Percentiles rank a stretch among this genome's conserved stretches.
Conservation (phyloP, 2,113 vertebrate genomes). For the Callocephalon fimbriatum region DNA sequence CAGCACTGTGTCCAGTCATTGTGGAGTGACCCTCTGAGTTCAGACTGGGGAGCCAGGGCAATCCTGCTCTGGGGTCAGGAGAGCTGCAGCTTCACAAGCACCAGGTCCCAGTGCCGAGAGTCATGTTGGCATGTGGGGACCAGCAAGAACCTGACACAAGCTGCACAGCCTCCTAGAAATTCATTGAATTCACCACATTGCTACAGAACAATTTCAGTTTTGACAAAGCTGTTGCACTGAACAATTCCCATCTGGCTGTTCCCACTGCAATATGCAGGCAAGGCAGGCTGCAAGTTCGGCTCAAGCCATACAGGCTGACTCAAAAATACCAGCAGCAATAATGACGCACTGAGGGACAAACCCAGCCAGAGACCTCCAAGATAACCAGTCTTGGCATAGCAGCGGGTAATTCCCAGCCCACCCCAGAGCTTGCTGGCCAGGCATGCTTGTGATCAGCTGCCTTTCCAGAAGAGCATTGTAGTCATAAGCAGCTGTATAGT, state of each 20-base stretch:
- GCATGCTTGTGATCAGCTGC: background rate
- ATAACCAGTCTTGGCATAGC: background rate
- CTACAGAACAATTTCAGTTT: background rate
- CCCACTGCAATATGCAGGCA: background rate
- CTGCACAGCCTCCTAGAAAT: background rate
- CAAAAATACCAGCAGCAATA: background rate
- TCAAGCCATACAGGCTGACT: background rate
- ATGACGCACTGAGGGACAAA: background rate
- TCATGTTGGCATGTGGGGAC: background rate
- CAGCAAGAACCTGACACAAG: background rate
- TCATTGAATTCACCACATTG: background rate
- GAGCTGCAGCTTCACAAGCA: background rate
- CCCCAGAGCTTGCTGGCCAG: background rate
- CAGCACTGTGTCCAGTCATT: accelerated
- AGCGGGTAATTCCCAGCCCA: background rate
- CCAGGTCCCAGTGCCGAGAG: background rate
- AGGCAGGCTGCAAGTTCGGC: background rate
- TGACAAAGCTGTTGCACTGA: background rate
- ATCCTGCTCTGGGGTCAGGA: background rate
- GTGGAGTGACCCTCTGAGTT: accelerated
- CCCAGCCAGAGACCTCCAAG: background rate
- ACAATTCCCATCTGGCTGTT: background rate
- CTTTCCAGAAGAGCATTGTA: background rate
- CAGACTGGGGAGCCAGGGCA: background rate
- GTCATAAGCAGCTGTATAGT: background rate